Base-by-base conservation (phyloP, 1,140 invertebrate genomes). In the Ooceraea biroi region DNA sequence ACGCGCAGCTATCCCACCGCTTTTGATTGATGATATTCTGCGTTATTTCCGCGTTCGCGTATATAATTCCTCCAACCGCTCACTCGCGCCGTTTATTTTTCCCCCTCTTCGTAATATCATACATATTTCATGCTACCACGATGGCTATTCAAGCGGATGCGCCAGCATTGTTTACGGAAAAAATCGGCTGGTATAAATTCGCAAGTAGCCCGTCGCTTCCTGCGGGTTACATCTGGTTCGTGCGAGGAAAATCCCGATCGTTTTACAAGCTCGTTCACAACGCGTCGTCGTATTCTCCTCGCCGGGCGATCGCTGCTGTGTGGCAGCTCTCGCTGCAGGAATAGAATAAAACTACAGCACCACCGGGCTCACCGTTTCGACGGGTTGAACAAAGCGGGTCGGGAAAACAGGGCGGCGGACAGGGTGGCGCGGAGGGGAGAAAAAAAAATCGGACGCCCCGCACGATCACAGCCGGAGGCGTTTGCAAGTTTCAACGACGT, bases 231-330 rank as follows among this genome's bases (percentile, higher is more conserved):
- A 80, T 80, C 50, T 69, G 76, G 17, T 69, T 8, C 63, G 19
- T 5, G 63, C n/a, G 50, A 30, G 68, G 76, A 80, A 71, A 69
- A 80, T 80, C 65, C 65, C 50, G 65, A 80, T 69, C 50, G 36
- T 57, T 80, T 57, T 71, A 71, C 76, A 80, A 57, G 76, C 65
- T 71, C 76, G 65, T 57, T 80, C 76, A 65, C 76, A 80, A 63
- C 65, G 65, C 69, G 65, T 80, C 50, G 76, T 50, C 50, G 76
- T 46, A 69, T 69, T 80, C 65, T 80, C 76, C 7, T 71, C 52
- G 76, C 44, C 50, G 12, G 65, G 52, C 30, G 66, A 41, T 63
- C 30, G 65, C 55, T 30, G 74, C 3, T 52, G 17, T 17, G 25
- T 22, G 25, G 22, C 25, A 48, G 44, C 22, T 66, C 44, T 50